Base-by-base conservation (phyloP, 2,888 invertebrate genomes). In the Limnephilus auricula region DNA sequence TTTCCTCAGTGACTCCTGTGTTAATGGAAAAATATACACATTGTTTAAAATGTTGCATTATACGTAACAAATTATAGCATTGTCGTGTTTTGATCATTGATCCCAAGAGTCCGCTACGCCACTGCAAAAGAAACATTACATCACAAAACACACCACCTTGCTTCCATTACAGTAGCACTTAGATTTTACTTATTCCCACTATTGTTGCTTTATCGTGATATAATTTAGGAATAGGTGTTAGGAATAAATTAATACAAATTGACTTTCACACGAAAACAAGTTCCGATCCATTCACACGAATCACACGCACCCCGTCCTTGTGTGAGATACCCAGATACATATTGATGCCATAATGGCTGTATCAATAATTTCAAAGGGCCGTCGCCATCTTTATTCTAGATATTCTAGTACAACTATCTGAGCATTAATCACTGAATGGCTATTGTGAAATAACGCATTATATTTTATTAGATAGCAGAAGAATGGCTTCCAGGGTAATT, bases 241-340 rank as follows among this genome's bases (percentile, higher is more conserved):
- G 86, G 86, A 86, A 89, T 90, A 89, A 89, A 92, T 92, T 90
- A 91, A 92, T 92, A 88, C 90, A 91, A 91, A 91, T 92, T 92
- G 90, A 92, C 89, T 92, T 92, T 92, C 92, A 90, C 92, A 92
- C 90, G 91, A 91, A 89, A 92, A 92, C 92, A 89, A 82, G 91
- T 92, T 91, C 40, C 37, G 80, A 82, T 90, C 84, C 90, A 79
- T 90, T 91, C 91, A 82, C 90, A 90, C 79, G 84, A 87, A 87
- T 50, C 80, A 65, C 65, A 65, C 65, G 65, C 65, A 88, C 79
- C 85, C 79, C 30, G 79, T 90, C 80, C 34, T n/a, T 50, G 25
- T 25, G 65, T 65, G 65, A 65, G 25, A 65, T 82, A 50, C 82
- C 90, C 90, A 31, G 82, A 79, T 90, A 90, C 87, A 87, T 88